A percentile compares a stretch with the other conserved stretches of the same genome.
Conservation (phyloP, 2,797 vertebrate genomes). For the Urocyon cinereoargenteus region DNA sequence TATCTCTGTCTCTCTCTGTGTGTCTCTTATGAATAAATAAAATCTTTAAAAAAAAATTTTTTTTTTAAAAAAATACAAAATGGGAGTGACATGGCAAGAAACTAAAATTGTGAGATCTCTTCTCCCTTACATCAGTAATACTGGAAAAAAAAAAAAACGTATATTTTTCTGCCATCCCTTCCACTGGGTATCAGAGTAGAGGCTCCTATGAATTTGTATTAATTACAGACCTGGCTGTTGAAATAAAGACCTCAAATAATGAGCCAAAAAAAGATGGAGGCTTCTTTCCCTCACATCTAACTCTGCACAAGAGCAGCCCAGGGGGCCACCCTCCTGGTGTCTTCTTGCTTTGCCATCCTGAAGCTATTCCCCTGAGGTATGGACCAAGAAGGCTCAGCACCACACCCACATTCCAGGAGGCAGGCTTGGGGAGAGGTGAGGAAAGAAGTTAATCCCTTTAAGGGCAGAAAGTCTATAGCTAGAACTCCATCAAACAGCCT, state of each 20-base stretch:
- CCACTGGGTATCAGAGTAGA: neutral
- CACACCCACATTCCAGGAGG: neutral
- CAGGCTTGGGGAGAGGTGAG: neutral
- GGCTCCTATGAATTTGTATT: neutral
- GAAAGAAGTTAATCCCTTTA: neutral
- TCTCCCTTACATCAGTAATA: neutral
- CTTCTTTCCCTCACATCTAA: neutral
- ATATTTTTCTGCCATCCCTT: neutral
- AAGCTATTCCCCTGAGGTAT: neutral
- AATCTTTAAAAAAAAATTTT: too few species aligned
- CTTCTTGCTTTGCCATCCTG: neutral
- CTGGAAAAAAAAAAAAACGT: neutral
- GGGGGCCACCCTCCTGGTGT: neutral
- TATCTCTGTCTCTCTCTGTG: too few species aligned
- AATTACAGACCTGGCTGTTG: neutral
- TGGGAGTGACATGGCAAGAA: neutral
- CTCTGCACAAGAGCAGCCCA: neutral
- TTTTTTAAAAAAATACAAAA: too few species aligned
- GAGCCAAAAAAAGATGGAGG: neutral
- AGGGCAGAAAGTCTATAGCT: neutral
- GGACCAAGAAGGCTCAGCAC: neutral
- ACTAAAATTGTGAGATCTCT: neutral
- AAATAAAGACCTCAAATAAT: neutral
- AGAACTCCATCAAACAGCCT: neutral
- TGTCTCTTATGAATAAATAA: too few species aligned